These are phyloP conservation scores for Dipodomys ordii DNA, from an alignment of 2,113 vertebrate genomes.

Conservation along the genomic window DNA sequence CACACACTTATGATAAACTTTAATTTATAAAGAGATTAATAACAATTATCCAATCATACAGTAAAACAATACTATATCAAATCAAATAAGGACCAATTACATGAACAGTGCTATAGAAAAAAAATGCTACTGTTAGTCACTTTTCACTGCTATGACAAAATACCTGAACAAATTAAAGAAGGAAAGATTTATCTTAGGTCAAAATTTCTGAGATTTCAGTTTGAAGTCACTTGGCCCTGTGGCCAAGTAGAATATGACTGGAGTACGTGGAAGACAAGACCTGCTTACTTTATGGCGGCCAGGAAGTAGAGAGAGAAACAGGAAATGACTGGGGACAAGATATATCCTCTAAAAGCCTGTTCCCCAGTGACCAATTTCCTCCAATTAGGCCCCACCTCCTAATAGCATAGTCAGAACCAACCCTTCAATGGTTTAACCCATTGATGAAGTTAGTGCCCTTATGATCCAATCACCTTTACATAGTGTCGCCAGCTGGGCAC, in stretches of 20 bases:
- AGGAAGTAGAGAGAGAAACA: not conserved
- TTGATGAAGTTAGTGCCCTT: not conserved
- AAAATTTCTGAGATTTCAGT: not conserved
- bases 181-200: not conserved
- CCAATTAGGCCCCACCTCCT: not conserved
- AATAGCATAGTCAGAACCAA: not conserved
- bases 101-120: not conserved
- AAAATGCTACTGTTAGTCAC: not conserved
- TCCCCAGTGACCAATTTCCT: not conserved
- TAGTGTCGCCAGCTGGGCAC: no score
- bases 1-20: not conserved
- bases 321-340: not conserved
- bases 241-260: not conserved
- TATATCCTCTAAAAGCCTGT: not conserved
- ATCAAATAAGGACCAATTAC: not conserved
- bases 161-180: not conserved
- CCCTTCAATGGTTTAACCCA: not conserved
- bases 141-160: not conserved
- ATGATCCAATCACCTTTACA: not conserved
- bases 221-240: not conserved
- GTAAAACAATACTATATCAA: no score
- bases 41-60: not conserved
- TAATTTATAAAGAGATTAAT: not conserved
- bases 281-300: not conserved
- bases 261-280: not conserved